A percentile compares a stretch with the other conserved stretches of the same genome.
Conservation (phyloP, 2,888 invertebrate genomes). For the Pyrocoelia pectoralis region DNA sequence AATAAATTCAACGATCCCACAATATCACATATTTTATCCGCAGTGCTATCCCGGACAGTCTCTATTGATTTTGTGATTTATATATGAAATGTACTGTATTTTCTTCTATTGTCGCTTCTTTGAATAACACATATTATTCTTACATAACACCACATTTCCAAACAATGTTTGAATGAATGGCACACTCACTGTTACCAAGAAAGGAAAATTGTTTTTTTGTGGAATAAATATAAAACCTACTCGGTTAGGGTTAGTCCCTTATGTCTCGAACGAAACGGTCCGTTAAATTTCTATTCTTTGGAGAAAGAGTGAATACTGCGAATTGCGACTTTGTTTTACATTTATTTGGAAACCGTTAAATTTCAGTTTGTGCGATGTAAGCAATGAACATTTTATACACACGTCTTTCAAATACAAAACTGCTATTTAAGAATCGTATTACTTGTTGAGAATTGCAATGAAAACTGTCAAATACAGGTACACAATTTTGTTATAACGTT, state of each 20-base stretch:
- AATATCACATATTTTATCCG: neutral
- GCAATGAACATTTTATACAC: too few relatives aligned
- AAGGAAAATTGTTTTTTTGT: neutral
- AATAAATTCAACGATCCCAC: neutral
- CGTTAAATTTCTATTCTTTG: neutral
- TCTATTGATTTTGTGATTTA: conserved; percentile 18
- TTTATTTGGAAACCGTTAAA: neutral
- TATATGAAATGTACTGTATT: conserved; percentile 12
- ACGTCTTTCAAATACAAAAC: too few relatives aligned
- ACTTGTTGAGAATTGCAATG: neutral
- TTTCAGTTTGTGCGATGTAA: neutral
- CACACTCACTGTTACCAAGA: neutral
- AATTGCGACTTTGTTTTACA: neutral
- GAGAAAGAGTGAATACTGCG: neutral
- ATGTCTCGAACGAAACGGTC: neutral
- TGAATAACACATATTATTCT: conserved; percentile 3
- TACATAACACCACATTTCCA: neutral
- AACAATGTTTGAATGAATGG: neutral
- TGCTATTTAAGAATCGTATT: neutral
- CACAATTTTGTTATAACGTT: neutral
- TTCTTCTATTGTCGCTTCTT: conserved; percentile 11
- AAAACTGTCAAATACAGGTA: neutral
- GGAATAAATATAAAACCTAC: neutral
- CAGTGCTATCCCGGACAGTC: conserved; percentile 12
- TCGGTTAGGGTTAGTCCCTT: neutral